Conservation (phyloP, 2,113 vertebrate genomes). For the Paramisgurnus dabryanus region DNA sequence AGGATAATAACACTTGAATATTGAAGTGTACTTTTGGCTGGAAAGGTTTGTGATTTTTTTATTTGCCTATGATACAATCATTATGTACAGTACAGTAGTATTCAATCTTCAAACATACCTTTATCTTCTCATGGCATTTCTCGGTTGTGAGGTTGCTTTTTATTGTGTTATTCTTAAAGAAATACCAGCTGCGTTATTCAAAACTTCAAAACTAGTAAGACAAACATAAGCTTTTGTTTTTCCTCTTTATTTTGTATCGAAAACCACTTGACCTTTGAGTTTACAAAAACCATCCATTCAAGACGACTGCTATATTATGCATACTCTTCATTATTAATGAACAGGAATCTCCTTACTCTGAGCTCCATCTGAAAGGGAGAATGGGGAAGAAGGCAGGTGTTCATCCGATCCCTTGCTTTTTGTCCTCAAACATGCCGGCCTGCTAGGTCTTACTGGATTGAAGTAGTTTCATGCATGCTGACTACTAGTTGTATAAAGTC, state of each 20-base stretch:
- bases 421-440: constrained; percentile 31
- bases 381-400: constrained; percentile 51
- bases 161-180: no score
- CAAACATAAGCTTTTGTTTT: neutral
- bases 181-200: neutral
- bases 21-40: neutral
- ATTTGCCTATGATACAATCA: neutral
- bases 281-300: constrained; percentile 50
- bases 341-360: constrained; percentile 73
- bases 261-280: constrained; percentile 50
- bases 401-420: constrained; percentile 39
- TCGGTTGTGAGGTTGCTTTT: no score
- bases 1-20: neutral
- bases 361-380: constrained; percentile 61
- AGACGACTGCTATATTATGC: constrained; percentile 72
- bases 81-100: neutral
- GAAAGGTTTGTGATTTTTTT: neutral
- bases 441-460: constrained; percentile 1
- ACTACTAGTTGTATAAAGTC: constrained; percentile 2
- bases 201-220: neutral
- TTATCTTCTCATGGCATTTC: no score
- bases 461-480: constrained; percentile 1
- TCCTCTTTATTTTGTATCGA: constrained; percentile 11
- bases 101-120: neutral
- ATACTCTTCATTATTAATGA: constrained; percentile 78